These are phyloP conservation scores for Stenotaenia linearis DNA, from an alignment of 2,888 invertebrate species.

Conservation along the genomic window DNA sequence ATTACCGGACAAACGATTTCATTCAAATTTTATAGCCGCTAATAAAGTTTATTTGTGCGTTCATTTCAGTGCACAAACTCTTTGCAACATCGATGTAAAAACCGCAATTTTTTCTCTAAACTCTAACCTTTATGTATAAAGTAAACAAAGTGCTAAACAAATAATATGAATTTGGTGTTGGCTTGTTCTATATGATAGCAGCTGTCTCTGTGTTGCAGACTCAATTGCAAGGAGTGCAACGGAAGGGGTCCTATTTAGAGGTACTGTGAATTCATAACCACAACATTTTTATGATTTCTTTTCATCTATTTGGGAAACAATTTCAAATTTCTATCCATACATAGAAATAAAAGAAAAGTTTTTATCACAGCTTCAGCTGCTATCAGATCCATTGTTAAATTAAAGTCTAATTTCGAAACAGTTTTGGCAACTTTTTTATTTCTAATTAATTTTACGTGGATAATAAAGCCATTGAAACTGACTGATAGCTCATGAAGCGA, in stretches of 20 bases:
- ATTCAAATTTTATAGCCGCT: too few species aligned
- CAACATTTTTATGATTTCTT: background rate
- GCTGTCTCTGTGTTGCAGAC: slow-evolving; percentile 27
- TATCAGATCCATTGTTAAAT: too few species aligned
- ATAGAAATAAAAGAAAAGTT: too few species aligned
- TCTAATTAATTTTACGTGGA: too few species aligned
- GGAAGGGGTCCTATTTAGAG: slow-evolving; percentile 5
- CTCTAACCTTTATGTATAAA: too few species aligned
- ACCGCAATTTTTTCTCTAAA: too few species aligned
- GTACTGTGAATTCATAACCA: slow-evolving; percentile 15
- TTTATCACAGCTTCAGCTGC: background rate
- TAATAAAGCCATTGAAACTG: background rate
- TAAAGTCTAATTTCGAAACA: too few species aligned
- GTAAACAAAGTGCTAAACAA: background rate
- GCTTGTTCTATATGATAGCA: background rate
- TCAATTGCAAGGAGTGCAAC: slow-evolving; percentile 24
- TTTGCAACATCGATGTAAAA: too few species aligned
- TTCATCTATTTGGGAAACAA: background rate
- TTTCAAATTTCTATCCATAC: background rate
- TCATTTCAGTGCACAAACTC: too few species aligned
- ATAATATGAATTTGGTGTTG: background rate
- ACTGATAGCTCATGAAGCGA: slow-evolving; percentile 1
- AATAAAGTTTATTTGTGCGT: too few species aligned
- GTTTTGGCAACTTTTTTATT: too few species aligned
- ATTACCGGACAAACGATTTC: too few species aligned